Evolutionary conservation across 2,888 invertebrate species (phyloP).

Genomic region (Drosophila parthenogenetica): DNA sequence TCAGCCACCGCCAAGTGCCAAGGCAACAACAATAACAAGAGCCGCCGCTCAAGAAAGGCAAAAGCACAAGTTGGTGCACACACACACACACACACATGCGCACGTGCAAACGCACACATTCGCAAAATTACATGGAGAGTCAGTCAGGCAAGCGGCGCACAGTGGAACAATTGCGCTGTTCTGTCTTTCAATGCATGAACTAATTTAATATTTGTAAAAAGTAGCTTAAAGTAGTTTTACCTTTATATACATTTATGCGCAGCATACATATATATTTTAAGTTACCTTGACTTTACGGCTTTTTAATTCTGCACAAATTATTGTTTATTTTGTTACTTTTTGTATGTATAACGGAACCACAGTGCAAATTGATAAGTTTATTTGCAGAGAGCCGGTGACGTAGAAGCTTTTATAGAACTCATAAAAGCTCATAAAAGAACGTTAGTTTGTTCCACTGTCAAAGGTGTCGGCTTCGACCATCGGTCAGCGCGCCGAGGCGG

Average conservation of each 20-base stretch:
- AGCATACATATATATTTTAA: too few species aligned
- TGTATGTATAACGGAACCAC: conserved; percentile 8
- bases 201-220: too few species aligned
- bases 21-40: conserved; percentile 67
- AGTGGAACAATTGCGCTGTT: conserved; percentile 30
- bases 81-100: conserved; percentile 33
- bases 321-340: background rate
- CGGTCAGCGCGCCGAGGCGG: conserved; percentile 29
- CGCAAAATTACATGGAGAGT: conserved; percentile 19
- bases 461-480: conserved; percentile 37
- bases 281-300: too few species aligned
- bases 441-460: conserved; percentile 41
- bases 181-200: too few species aligned
- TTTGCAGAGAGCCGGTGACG: conserved; percentile 46
- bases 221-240: too few species aligned
- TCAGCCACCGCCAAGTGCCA: conserved; percentile 72
- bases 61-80: conserved; percentile 63
- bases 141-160: conserved; percentile 48
- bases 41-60: conserved; percentile 62
- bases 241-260: too few species aligned
- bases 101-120: conserved; percentile 29
- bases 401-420: conserved; percentile 32
- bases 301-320: too few species aligned
- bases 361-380: conserved; percentile 37
- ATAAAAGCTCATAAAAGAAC: conserved; percentile 39